A percentile compares a stretch with the other conserved stretches of the same genome.
phyloP scores from a whole-genome alignment of 2,888 invertebrate genomes.

The Melieria omissa region DNA sequence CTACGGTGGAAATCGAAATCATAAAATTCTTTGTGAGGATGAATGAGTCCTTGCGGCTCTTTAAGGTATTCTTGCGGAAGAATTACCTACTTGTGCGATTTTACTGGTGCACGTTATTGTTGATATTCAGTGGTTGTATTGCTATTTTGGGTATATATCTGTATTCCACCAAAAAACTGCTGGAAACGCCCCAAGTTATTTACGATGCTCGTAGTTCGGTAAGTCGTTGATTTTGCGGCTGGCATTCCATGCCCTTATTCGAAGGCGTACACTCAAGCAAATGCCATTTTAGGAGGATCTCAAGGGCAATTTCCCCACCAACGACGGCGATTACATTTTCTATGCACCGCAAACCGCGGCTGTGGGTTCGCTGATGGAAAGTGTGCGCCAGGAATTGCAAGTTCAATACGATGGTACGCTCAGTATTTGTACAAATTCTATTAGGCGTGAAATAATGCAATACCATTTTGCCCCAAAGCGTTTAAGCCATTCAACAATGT shows the following conservation, averaged over 20 bases:
- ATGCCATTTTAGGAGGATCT: constrained; percentile 47
- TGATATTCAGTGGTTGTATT: constrained; percentile 45
- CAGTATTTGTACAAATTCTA: background rate
- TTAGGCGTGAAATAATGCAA: background rate
- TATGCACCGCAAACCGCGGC: constrained; percentile 51
- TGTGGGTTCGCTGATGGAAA: constrained; percentile 53
- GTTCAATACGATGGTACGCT: constrained; percentile 51
- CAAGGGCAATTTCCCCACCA: constrained; percentile 51
- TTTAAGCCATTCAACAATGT: constrained; percentile 50
- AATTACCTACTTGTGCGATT: constrained; percentile 55
- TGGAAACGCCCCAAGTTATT: constrained; percentile 32
- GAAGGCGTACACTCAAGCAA: background rate
- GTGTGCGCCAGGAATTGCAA: constrained; percentile 51
- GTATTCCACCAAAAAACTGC: constrained; percentile 46
- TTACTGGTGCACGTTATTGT: constrained; percentile 45
- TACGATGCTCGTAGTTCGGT: constrained; percentile 40
- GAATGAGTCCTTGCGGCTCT: constrained; percentile 21
- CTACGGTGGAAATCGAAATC: background rate
- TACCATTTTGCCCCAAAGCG: background rate
- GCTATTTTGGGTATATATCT: constrained; percentile 47
- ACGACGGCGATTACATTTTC: constrained; percentile 53
- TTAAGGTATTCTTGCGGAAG: constrained; percentile 54
- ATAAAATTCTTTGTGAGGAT: background rate
- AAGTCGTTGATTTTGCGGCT: constrained; percentile 20
- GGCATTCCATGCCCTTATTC: background rate